These are phyloP conservation scores for Grammomys dolichurus DNA, from an alignment of 2,113 vertebrate species.

Conservation along the genomic window DNA sequence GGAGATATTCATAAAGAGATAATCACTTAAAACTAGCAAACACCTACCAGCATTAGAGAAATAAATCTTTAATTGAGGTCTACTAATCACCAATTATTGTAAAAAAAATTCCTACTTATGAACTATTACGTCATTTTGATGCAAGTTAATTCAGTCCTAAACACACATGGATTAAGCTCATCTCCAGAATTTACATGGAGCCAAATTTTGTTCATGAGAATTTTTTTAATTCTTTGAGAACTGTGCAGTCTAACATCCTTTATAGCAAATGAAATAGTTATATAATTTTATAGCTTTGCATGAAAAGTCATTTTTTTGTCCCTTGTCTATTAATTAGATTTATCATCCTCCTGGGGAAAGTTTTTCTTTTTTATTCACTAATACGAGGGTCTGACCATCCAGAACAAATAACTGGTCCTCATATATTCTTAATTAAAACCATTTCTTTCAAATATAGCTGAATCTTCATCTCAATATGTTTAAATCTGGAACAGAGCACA, in stretches of 20 bases:
- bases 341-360: constrained; percentile 33
- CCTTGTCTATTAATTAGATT: constrained; percentile 60
- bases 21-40: constrained; percentile 15
- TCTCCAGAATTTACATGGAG: neutral
- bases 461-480: neutral
- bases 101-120: neutral
- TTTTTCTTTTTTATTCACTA: constrained; percentile 11
- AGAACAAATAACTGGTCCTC: constrained; percentile 37
- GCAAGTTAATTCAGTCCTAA: neutral
- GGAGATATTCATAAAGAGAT: neutral
- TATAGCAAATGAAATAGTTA: constrained; percentile 60
- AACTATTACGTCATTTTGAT: constrained; percentile 37
- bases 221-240: constrained; percentile 39
- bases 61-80: neutral
- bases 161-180: constrained; percentile 21
- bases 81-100: neutral
- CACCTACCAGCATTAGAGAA: neutral
- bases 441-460: constrained; percentile 38
- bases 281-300: constrained; percentile 55
- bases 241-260: constrained; percentile 45
- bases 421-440: constrained; percentile 25
- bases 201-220: neutral
- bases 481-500: neutral
- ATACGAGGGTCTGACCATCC: constrained; percentile 14
- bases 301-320: constrained; percentile 60